These are phyloP conservation scores for Dipodomys spectabilis DNA, from an alignment of 2,113 vertebrate genomes.

Conservation along the genomic window DNA sequence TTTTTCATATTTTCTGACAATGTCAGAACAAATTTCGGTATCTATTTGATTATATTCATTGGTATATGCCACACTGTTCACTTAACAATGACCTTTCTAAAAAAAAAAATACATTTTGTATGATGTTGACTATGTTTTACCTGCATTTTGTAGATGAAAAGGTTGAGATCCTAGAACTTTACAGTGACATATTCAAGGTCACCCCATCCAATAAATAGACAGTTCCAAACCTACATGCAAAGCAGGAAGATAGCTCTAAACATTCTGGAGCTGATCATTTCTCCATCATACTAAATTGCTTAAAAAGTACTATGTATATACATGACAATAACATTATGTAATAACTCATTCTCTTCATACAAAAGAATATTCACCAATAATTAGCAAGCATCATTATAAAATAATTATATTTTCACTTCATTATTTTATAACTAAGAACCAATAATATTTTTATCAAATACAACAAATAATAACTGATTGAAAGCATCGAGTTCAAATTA, in stretches of 20 bases:
- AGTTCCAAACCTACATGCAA: not conserved
- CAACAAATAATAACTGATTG: slow-evolving; percentile 20
- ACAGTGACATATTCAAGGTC: not conserved
- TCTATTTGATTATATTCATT: not conserved
- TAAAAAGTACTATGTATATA: not conserved
- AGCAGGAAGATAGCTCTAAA: not conserved
- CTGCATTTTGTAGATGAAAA: not conserved
- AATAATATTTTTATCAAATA: slow-evolving; percentile 36
- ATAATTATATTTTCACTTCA: slow-evolving; percentile 1
- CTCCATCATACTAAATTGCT: not conserved
- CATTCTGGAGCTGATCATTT: not conserved
- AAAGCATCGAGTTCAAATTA: slow-evolving; percentile 54
- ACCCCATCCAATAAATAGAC: not conserved
- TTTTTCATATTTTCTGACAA: too few relatives aligned
- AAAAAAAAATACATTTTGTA: not conserved
- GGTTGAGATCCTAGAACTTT: not conserved
- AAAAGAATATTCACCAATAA: not conserved
- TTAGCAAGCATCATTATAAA: slow-evolving; percentile 18
- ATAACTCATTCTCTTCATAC: slow-evolving; percentile 9
- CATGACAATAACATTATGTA: not conserved
- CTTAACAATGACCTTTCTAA: not conserved
- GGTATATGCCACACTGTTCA: not conserved
- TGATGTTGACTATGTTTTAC: not conserved
- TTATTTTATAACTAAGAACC: slow-evolving; percentile 42
- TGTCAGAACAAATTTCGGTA: not conserved